These are phyloP conservation scores for Apotomis turbidana DNA, from an alignment of 2,888 invertebrate species.

Conservation along the genomic window DNA sequence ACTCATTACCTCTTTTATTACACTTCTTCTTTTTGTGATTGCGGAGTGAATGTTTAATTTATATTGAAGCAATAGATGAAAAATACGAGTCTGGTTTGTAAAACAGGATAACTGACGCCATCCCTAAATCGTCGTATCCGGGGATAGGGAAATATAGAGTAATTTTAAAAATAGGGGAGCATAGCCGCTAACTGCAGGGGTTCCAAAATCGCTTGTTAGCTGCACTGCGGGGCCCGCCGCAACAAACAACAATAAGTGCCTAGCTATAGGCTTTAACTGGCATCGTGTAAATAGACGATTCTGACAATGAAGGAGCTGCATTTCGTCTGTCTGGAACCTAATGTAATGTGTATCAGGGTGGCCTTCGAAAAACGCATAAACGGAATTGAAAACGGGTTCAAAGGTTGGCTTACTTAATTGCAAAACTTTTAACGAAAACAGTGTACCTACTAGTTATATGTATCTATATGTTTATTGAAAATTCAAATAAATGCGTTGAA, in stretches of 20 bases:
- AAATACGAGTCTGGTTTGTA: background rate
- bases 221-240: constrained; percentile 26
- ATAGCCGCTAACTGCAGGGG: constrained; percentile 29
- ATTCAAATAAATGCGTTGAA: no score
- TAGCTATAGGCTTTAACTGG: constrained; percentile 15
- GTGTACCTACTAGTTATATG: no score
- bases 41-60: background rate
- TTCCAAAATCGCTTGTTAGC: constrained; percentile 38
- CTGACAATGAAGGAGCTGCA: background rate
- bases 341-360: background rate
- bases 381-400: background rate
- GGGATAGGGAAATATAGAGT: constrained; percentile 31
- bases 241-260: constrained; percentile 17
- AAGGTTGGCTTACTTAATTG: no score
- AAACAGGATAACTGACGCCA: constrained; percentile 17
- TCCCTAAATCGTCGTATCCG: constrained; percentile 29
- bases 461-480: no score
- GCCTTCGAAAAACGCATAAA: background rate
- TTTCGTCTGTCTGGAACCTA: background rate
- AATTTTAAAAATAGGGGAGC: constrained; percentile 40
- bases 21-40: background rate
- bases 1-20: background rate
- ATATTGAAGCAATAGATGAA: background rate
- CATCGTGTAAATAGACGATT: background rate
- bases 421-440: no score